A percentile compares a stretch with the other conserved stretches of the same genome.
Conservation (phyloP, 2,113 vertebrate genomes). For the Peromyscus polionotus region DNA sequence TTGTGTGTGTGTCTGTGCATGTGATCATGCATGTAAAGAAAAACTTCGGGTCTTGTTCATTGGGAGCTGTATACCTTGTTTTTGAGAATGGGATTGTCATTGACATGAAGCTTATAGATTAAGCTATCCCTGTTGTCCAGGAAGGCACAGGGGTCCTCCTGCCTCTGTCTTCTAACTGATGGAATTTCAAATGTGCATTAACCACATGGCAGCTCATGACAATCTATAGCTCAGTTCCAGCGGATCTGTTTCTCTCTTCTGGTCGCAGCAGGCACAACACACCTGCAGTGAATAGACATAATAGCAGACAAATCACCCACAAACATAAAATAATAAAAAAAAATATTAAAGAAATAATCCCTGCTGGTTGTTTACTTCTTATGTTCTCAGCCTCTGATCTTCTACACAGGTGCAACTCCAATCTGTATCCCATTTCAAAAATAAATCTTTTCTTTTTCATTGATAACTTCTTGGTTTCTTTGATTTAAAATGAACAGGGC, state of each 20-base stretch:
- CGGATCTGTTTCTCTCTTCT: neutral
- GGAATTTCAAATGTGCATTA: neutral
- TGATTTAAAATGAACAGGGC: neutral
- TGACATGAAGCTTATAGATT: neutral
- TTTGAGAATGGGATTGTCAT: neutral
- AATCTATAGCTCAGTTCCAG: neutral
- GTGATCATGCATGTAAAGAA: neutral
- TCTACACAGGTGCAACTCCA: neutral
- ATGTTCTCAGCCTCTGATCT: neutral
- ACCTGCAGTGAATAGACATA: neutral
- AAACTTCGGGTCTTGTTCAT: neutral
- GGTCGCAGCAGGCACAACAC: neutral
- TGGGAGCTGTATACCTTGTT: neutral
- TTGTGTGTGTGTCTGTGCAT: neutral
- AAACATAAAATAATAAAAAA: neutral
- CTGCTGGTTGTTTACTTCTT: neutral
- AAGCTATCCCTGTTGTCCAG: neutral
- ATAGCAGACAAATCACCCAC: neutral
- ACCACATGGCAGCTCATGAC: too few species aligned
- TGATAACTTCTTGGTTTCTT: neutral
- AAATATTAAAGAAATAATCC: neutral
- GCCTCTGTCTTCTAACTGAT: neutral
- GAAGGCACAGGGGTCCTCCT: neutral
- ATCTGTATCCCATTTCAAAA: conserved; percentile 50
- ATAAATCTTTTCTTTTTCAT: neutral